A percentile compares a stretch with the other conserved stretches of the same genome.
Conservation (phyloP, 2,113 vertebrate genomes). For the Nothobranchius furzeri region DNA sequence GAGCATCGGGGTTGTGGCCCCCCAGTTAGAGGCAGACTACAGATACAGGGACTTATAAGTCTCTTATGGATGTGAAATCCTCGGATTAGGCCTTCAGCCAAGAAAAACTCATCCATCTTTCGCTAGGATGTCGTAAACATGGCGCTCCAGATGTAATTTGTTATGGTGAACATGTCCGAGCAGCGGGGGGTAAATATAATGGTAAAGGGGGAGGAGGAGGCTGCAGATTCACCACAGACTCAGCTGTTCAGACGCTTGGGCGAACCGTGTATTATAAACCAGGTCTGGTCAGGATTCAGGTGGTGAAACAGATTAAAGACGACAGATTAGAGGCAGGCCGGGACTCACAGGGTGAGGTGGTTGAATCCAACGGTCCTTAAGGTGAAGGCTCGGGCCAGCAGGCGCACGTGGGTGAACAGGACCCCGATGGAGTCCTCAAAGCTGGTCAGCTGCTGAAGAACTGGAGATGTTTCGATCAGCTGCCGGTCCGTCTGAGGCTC, state of each 20-base stretch:
- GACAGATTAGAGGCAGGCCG: neutral
- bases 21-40: constrained; percentile 22
- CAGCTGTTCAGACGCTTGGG: constrained; percentile 27
- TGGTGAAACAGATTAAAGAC: no score
- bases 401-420: constrained; percentile 92
- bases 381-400: constrained; percentile 94
- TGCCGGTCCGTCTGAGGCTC: constrained; percentile 94
- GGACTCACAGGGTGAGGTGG: constrained; percentile 96
- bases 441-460: constrained; percentile 94
- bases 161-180: constrained; percentile 1
- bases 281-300: no score
- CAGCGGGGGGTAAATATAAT: constrained; percentile 32
- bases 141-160: constrained; percentile 25
- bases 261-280: no score
- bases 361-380: constrained; percentile 98
- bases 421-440: constrained; percentile 95
- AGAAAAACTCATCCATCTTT: neutral
- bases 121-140: constrained; percentile 25
- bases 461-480: constrained; percentile 95
- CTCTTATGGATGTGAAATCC: constrained; percentile 1
- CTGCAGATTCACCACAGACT: constrained; percentile 22
- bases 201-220: constrained; percentile 33
- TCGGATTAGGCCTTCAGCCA: no score
- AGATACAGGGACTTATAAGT: constrained; percentile 27
- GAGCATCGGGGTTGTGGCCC: constrained; percentile 40